Conservation (phyloP, 2,888 invertebrate genomes). For the Xanthorhoe spadicearia region DNA sequence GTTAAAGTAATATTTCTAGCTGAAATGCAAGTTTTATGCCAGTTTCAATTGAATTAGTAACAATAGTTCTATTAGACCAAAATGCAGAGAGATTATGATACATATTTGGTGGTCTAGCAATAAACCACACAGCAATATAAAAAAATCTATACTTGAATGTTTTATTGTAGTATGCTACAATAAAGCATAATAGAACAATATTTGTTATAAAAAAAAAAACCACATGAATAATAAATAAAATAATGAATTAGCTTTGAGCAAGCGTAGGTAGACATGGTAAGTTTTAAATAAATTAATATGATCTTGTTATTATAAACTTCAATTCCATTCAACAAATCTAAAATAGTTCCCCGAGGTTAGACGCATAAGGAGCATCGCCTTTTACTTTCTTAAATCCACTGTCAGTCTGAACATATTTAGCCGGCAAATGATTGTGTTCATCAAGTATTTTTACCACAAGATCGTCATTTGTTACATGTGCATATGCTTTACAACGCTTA, state of each 20-base stretch:
- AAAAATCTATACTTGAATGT: too few species aligned
- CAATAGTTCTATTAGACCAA: neutral
- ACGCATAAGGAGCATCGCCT: neutral
- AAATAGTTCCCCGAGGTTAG: neutral
- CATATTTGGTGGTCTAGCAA: too few species aligned
- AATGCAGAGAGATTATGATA: too few species aligned
- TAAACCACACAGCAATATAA: too few species aligned
- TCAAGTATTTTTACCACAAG: conserved; percentile 3
- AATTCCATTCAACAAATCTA: neutral
- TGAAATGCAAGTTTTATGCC: neutral
- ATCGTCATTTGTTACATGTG: conserved; percentile 11
- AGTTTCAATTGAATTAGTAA: neutral
- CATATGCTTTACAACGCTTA: conserved; percentile 21
- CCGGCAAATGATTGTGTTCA: conserved; percentile 18
- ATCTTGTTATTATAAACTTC: neutral
- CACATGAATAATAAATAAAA: too few species aligned
- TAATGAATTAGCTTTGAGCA: too few species aligned
- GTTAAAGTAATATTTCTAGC: neutral
- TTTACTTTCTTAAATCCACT: conserved; percentile 5
- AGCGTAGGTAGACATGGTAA: too few species aligned
- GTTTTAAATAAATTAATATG: neutral
- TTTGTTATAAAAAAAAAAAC: too few species aligned
- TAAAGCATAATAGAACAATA: too few species aligned
- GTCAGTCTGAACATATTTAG: conserved; percentile 7
- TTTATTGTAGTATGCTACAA: too few species aligned